Base-by-base conservation (phyloP, 2,888 invertebrate species). In the Sisyra nigra region DNA sequence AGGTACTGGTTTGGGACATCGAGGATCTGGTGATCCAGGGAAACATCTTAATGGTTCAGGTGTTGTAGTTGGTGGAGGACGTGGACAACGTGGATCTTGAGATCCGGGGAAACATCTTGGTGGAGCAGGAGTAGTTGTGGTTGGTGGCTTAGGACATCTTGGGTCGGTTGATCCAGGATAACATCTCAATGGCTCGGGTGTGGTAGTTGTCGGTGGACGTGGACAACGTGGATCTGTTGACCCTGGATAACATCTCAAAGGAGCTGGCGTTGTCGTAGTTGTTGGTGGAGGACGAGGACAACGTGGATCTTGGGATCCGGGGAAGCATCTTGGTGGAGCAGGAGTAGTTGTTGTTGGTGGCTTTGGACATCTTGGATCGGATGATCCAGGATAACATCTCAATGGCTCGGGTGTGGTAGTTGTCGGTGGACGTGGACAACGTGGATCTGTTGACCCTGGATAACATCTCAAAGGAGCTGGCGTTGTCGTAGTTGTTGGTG, bases 341-440 rank as follows among this genome's bases (percentile, higher is more conserved):
- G 52, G 49, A 9, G 55, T 52, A 1, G 57, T 53, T 9, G 50
- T 24, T 44, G 48, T 42, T 8, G 47, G 45, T 38, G 42, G 42
- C 17, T 32, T 44, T 38, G 55, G 57, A 42, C 59, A 60, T 17
- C 59, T 47, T 0, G 58, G 57, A 47, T 66, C 62, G 0, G 42
- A 52, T 10, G 58, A 57, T 2, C 65, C 65, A 2, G 61, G 61
- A 46, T 46, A 67, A 62, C 48, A 69, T 60, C 48, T 63, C 32
- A 52, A 45, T 62, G 24, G 64, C 60, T 50, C 46, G 2, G 52
- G 44, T 1, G 44, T 9, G 24, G 52, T 37, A 32, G 41, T 14
- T 15, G 51, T 42, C n/a, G 47, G n/a, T n/a, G n/a, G 49, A 44
- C 47, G 44, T 2, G 57, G 59, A 45, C 63, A 47, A 17, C 63